These are phyloP conservation scores for Myrmecobius fasciatus DNA, from an alignment of 2,113 vertebrate genomes.

Conservation along the genomic window DNA sequence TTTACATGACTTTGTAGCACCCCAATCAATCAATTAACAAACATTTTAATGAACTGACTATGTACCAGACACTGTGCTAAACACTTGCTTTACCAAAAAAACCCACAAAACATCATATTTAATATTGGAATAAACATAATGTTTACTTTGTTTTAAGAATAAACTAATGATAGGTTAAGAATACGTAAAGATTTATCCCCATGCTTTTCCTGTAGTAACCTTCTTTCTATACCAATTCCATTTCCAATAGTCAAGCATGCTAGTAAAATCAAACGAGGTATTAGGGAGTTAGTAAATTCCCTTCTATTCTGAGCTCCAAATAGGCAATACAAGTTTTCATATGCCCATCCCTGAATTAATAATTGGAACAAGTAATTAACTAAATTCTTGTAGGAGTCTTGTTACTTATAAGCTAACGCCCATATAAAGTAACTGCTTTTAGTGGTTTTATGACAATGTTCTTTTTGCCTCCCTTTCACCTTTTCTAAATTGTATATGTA, in stretches of 20 bases:
- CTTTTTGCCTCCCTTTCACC: too few relatives aligned
- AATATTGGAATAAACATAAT: not conserved
- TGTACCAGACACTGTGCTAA: too few relatives aligned
- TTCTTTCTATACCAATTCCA: slow-evolving; percentile 1
- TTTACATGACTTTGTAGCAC: not conserved
- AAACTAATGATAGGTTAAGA: not conserved
- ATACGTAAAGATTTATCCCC: slow-evolving; percentile 24
- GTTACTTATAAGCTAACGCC: not conserved
- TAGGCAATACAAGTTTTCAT: not conserved
- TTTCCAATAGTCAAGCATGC: not conserved
- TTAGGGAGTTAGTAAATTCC: slow-evolving; percentile 20
- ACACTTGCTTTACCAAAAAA: too few relatives aligned
- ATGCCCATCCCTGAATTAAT: not conserved
- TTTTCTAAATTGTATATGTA: too few relatives aligned
- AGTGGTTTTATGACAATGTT: too few relatives aligned
- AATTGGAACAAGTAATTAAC: too few relatives aligned
- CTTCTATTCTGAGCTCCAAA: slow-evolving; percentile 1
- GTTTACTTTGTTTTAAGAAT: not conserved
- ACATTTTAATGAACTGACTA: too few relatives aligned
- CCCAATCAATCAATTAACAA: too few relatives aligned
- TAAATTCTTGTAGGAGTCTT: not conserved
- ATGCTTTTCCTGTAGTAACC: slow-evolving; percentile 27
- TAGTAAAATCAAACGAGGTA: not conserved
- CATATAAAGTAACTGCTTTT: too few relatives aligned
- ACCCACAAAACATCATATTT: not conserved